phyloP scores from a whole-genome alignment of 2,113 vertebrate species.

The Cervus canadensis region DNA sequence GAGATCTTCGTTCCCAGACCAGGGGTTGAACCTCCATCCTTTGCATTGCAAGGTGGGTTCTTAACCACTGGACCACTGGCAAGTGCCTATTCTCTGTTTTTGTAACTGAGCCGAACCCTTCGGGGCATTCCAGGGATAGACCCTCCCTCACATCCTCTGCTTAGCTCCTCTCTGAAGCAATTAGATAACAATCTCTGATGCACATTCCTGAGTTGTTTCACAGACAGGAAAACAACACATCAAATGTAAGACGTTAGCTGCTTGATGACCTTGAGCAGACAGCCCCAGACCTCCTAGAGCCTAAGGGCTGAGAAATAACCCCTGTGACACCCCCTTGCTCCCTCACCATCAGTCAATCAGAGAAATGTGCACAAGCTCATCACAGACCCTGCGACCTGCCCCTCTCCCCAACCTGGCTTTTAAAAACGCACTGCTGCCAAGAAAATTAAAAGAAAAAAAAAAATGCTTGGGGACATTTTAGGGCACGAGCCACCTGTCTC shows the following conservation, averaged over 20 bases:
- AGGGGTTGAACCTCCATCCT: neutral
- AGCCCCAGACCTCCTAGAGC: neutral
- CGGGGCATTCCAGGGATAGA: neutral
- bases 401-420: neutral
- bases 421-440: neutral
- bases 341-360: neutral
- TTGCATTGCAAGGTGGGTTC: neutral
- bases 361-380: neutral
- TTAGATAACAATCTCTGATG: neutral
- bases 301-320: neutral
- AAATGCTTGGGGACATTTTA: neutral
- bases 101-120: neutral
- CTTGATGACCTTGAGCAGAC: neutral
- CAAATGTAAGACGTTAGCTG: neutral
- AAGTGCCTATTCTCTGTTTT: neutral
- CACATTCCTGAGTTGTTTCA: neutral
- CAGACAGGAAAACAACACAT: neutral
- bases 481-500: neutral
- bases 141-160: neutral
- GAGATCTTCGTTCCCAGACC: neutral
- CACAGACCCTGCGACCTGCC: neutral
- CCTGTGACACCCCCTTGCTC: neutral
- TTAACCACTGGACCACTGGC: neutral
- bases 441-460: neutral
- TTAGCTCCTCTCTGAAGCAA: neutral